These are phyloP conservation scores for Halcyon badia DNA, from an alignment of 2,797 vertebrate genomes.

Conservation along the genomic window DNA sequence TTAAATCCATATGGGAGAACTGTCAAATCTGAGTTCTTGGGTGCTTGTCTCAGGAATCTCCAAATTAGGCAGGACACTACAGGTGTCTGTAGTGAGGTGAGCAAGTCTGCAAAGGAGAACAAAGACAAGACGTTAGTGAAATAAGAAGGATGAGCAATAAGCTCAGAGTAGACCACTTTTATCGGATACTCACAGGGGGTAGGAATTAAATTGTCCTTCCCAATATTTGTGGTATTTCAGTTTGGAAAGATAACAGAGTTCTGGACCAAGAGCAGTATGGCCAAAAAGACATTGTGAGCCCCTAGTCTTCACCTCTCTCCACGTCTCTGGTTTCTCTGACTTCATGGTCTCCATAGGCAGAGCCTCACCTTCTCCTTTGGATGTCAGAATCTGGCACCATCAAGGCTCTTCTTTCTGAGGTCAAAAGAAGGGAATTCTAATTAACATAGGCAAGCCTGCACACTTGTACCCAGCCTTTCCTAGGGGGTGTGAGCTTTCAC, in stretches of 20 bases:
- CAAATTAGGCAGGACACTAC: neutral
- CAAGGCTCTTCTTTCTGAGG: neutral
- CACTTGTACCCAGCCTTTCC: neutral
- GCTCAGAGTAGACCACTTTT: neutral
- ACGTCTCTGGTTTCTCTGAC: neutral
- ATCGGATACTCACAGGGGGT: neutral
- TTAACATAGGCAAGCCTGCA: neutral
- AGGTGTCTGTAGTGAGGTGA: neutral
- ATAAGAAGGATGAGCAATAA: neutral
- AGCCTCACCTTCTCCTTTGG: neutral
- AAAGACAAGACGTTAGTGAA: neutral
- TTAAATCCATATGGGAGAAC: neutral
- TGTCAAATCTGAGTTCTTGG: neutral
- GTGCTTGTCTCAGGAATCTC: neutral
- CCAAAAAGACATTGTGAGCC: neutral
- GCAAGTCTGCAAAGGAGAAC: neutral
- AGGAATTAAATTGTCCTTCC: neutral
- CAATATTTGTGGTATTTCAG: neutral
- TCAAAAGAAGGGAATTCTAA: neutral
- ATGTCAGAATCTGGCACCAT: neutral
- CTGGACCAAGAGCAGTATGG: neutral
- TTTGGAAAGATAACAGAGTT: neutral
- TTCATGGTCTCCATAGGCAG: neutral
- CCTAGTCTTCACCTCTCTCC: neutral
- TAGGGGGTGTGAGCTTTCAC: neutral